Evolutionary conservation across 2,113 vertebrate genomes (phyloP).

Genomic region (Colossoma macropomum): DNA sequence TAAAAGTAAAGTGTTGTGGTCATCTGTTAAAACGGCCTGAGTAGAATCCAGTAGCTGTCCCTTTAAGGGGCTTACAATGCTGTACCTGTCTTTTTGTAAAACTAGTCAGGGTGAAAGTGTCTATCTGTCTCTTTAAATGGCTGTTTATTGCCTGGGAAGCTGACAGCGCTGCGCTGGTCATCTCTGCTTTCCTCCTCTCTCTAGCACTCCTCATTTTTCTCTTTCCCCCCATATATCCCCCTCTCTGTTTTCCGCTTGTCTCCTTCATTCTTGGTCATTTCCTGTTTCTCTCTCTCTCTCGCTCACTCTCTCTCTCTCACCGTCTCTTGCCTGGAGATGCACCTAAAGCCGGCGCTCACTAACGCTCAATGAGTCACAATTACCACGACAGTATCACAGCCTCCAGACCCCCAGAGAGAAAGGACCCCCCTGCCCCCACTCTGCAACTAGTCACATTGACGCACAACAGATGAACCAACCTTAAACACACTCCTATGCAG

Average conservation of each 20-base stretch:
- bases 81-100: constrained; percentile 48
- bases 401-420: constrained; percentile 62
- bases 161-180: constrained; percentile 59
- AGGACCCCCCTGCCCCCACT: constrained; percentile 57
- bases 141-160: constrained; percentile 70
- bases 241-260: constrained; percentile 32
- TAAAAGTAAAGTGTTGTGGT: constrained; percentile 36
- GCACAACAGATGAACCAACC: constrained; percentile 60
- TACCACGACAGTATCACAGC: constrained; percentile 67
- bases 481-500: neutral
- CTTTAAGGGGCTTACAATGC: constrained; percentile 49
- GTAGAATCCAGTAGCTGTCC: constrained; percentile 24
- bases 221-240: constrained; percentile 21
- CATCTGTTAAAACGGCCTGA: constrained; percentile 52
- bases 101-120: constrained; percentile 51
- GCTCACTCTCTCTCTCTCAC: constrained; percentile 53
- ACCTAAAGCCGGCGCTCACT: constrained; percentile 66
- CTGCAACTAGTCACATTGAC: constrained; percentile 65
- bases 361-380: constrained; percentile 78
- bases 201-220: constrained; percentile 44
- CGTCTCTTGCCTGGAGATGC: constrained; percentile 31
- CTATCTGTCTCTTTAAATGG: constrained; percentile 74
- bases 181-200: constrained; percentile 37
- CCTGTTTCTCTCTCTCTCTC: constrained; percentile 46
- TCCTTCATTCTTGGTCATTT: constrained; percentile 17